Evolutionary conservation across 2,113 vertebrate species (phyloP), one percentile per base, ranked within the genome.

Genomic region (Anhinga rufa): DNA sequence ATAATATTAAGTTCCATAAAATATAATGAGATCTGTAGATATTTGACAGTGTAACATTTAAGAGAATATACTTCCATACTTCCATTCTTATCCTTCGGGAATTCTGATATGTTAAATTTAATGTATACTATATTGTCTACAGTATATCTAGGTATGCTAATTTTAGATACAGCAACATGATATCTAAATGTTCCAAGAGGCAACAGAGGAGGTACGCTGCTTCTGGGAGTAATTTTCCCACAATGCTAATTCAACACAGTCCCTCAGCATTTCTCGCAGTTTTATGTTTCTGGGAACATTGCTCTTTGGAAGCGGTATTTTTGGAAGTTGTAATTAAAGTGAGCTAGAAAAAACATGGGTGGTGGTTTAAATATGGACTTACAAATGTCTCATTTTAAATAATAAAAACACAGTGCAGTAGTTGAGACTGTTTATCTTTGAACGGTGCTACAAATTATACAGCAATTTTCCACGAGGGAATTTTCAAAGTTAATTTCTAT

Each of bases 271-370:
- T 75, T 89, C 70, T 44, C 86, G 86, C 3, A 0, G 20, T 31
- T 95, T 94, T 44, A 69, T 54, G 81, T 85, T 91, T 82, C 94
- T 95, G 94, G 93, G 92, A 97, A 85, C 87, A 17, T 2, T n/a
- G 81, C 60, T 94, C 65, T 90, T 83, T 91, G 60, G 80, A 85
- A 93, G 55, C 1, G 1, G 48, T 88, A 89, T 95, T 96, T 97
- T 94, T 86, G 74, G 94, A 94, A 95, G 46, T 4, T 81, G 78
- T 86, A 96, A 96, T 95, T 96, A 95, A 93, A 94, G 62, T 29
- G 86, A 93, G 83, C 51, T 95, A 82, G 91, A 48, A 78, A 87
- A 93, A 89, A 66, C 77, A 86, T 0, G 54, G 58, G 40, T 71
- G 75, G 42, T 90, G 46, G 70, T 88, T 97, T 95, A 94, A 95